Conservation (phyloP, 2,797 vertebrate species). For the Spinibarbus caldwelli region DNA sequence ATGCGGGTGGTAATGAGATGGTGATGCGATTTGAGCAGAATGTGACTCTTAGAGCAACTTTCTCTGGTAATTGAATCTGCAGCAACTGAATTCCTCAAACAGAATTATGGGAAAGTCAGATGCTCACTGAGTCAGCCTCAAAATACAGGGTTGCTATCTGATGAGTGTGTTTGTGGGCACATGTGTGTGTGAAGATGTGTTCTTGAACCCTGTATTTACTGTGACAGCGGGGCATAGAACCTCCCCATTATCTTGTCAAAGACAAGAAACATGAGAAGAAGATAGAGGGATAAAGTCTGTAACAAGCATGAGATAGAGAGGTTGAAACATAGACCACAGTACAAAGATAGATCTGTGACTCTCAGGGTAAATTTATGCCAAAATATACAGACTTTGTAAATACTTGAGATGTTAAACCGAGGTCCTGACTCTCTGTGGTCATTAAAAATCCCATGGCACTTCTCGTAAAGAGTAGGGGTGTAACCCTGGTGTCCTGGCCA, state of each 20-base stretch:
- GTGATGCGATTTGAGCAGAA: background rate
- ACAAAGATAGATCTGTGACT: slow-evolving; percentile 12
- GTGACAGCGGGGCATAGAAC: slow-evolving; percentile 41
- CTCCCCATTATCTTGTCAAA: slow-evolving; percentile 62
- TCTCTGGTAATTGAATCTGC: slow-evolving; percentile 34
- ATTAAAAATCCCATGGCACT: no score
- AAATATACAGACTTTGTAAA: background rate
- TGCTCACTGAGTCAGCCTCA: slow-evolving; percentile 50
- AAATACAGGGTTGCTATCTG: slow-evolving; percentile 55
- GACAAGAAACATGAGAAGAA: slow-evolving; percentile 34
- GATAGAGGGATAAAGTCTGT: slow-evolving; percentile 27
- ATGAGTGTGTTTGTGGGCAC: slow-evolving; percentile 45
- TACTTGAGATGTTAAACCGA: no score
- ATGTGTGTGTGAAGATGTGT: slow-evolving; percentile 41
- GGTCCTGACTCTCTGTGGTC: no score
- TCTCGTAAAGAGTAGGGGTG: no score
- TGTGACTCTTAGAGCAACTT: background rate
- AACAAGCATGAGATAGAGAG: slow-evolving; percentile 19
- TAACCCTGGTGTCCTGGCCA: no score
- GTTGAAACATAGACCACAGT: slow-evolving; percentile 22
- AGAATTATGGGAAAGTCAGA: slow-evolving; percentile 38
- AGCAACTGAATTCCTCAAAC: slow-evolving; percentile 25
- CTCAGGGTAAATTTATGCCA: background rate
- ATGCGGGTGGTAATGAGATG: slow-evolving; percentile 4
- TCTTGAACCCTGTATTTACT: slow-evolving; percentile 61